phyloP scores from a whole-genome alignment of 37 sponge, comb jelly and placozoan genomes.

The Axinella damicornis region DNA sequence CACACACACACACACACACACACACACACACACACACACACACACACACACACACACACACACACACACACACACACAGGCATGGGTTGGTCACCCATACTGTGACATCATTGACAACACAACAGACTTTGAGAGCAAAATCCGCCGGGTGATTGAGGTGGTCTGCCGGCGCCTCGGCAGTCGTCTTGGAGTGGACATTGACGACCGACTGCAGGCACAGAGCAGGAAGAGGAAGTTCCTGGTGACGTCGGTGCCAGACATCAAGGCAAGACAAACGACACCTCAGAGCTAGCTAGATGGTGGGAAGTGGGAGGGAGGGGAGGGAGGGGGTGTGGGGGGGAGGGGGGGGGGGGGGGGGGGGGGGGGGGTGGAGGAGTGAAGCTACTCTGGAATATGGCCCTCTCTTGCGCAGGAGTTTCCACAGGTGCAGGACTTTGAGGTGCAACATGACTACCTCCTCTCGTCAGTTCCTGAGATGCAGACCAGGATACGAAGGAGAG shows the following conservation, averaged over 20 bases:
- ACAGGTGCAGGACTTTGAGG: conserved; percentile 70
- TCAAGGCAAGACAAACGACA: conserved; percentile 17
- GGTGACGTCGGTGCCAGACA: conserved; percentile 30
- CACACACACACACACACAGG: conserved; percentile 38
- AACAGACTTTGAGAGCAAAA: conserved; percentile 84
- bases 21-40: too few species aligned
- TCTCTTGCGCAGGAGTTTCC: conserved; percentile 60
- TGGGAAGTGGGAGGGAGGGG: too few species aligned
- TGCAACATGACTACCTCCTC: conserved; percentile 78
- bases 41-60: neutral
- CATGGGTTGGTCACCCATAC: conserved; percentile 92
- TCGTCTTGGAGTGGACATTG: conserved; percentile 55
- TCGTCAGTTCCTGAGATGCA: conserved; percentile 27
- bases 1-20: too few species aligned
- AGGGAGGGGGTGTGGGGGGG: neutral
- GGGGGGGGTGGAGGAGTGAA: neutral
- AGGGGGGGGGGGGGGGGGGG: too few species aligned
- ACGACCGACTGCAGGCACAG: conserved; percentile 60
- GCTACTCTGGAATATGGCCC: neutral
- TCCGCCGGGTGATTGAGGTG: conserved; percentile 68
- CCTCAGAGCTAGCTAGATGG: neutral
- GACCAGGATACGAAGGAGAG: conserved; percentile 72
- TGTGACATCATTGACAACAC: conserved; percentile 83
- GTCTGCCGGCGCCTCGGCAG: conserved; percentile 56
- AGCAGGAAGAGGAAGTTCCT: conserved; percentile 86